Evolutionary conservation across 1,140 invertebrate genomes (phyloP), one percentile per base, ranked within the genome.

Genomic region (Drosophila lacteicornis): DNA sequence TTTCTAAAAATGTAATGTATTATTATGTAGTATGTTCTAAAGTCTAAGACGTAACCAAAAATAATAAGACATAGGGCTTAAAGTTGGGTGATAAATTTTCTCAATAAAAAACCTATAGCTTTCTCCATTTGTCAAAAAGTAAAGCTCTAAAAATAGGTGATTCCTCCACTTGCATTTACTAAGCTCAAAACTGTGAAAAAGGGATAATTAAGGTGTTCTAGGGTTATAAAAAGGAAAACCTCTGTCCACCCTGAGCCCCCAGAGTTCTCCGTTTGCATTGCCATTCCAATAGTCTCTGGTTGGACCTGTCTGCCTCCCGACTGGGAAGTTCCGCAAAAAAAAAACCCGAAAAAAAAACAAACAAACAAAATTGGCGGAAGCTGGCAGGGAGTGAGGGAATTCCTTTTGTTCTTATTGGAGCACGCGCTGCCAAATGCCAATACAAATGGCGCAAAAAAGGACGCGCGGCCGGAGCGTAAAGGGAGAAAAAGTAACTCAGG

Each of bases 331-430:
- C 55, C 59, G 11, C 30, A 50, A 22, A 46, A 77, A 25, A 63
- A 80, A 61, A 30, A 11, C n/a, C n/a, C n/a, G n/a, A 57, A 66
- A 51, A 30, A 57, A 25, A 49, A 38, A 43, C 59, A 59, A 62
- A 80, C 63, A 67, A 53, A 79, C 51, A 51, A 78, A 78, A 70
- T 59, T 62, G 46, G 59, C 46, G 75, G 66, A 80, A 59, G 79
- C n/a, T 42, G 47, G 73, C 13, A 11, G 30, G 53, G 46, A 45
- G 73, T 57, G 47, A 49, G 82, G 55, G 75, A 82, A 73, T 87
- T 69, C 46, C 84, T 88, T 90, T 88, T 88, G 84, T 88, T 88
- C 85, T 88, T 88, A 88, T 88, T 88, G 84, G 84, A 87, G 84
- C 84, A 84, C 84, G 78, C 84, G 68, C 84, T 84, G 68, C 68